Base-by-base conservation (phyloP, 2,888 invertebrate species). In the Hemaris fuciformis region DNA sequence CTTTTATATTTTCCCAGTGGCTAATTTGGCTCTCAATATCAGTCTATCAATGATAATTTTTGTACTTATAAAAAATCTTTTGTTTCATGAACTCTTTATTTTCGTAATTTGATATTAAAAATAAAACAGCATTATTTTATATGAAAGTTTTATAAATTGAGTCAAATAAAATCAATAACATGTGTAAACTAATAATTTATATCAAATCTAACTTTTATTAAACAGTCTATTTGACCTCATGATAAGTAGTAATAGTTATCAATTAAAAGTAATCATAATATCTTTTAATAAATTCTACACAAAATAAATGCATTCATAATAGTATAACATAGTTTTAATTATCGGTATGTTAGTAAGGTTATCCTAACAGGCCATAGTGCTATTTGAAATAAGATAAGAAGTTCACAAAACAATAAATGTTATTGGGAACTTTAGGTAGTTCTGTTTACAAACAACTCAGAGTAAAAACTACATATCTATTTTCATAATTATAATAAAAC, bases 321-420 rank as follows among this genome's bases (percentile, higher is more conserved):
- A 31, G 27, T 20, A 53, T 15, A 25, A 18, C 10, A 53, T 18
- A 31, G 15, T 48, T 48, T 48, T 25, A 27, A 31, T 31, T 53
- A 31, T 53, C 27, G 27, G 18, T 18, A 53, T 53, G 15, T 8
- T 18, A 53, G 7, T 1, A 27, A 25, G 58, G 34, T 25, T 48
- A 43, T 61, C 56, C n/a, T 57, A 10, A 48, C n/a, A 18, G 13
- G 61, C 43, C 45, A 61, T 27, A 27, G 22, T 22, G 31, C 53
- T 18, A 31, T 53, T 41, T 56, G 61, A 20, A 61, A 20, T 59
- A 45, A 8, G 31, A 38, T 34, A 34, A 22, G n/a, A n/a, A 31
- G 13, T n/a, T 18, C n/a, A 59, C 20, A 45, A 38, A 15, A 34
- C 31, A 34, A 53, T 53, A 18, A 53, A 53, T 10, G 10, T 7